phyloP scores from a whole-genome alignment of 2,888 invertebrate genomes.

The Lomographa bimaculata region DNA sequence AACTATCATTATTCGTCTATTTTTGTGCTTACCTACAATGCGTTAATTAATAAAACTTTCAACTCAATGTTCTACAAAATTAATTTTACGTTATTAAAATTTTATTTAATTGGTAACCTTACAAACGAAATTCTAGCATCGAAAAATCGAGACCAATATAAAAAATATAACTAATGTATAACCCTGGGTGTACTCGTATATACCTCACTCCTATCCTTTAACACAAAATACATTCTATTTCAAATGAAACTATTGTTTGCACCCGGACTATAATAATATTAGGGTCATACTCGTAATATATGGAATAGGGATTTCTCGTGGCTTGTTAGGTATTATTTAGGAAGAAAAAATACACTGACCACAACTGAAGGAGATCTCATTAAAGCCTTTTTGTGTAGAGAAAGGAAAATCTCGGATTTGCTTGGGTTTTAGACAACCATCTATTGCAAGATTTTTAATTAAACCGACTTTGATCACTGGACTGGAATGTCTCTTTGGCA shows the following conservation, averaged over 20 bases:
- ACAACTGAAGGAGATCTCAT: constrained; percentile 63
- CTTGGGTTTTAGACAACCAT: constrained; percentile 74
- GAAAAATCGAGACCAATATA: no score
- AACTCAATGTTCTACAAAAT: no score
- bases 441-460: constrained; percentile 78
- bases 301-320: constrained; percentile 28
- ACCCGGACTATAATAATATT: constrained; percentile 26
- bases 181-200: no score
- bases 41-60: no score
- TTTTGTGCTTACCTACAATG: no score
- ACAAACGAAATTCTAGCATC: no score
- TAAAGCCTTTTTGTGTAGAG: constrained; percentile 58
- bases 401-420: constrained; percentile 58
- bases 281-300: constrained; percentile 26
- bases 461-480: constrained; percentile 76
- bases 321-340: constrained; percentile 23
- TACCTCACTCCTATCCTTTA: no score
- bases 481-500: constrained; percentile 70
- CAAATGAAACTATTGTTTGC: constrained; percentile 24
- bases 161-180: no score
- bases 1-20: no score
- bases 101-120: no score
- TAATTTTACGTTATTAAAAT: no score
- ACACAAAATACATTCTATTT: no score
- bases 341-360: constrained; percentile 27